Evolutionary conservation across 37 sponge, comb jelly and placozoan genomes (phyloP), one percentile per base, ranked within the genome.

Genomic region (Amphimedon queenslandica): DNA sequence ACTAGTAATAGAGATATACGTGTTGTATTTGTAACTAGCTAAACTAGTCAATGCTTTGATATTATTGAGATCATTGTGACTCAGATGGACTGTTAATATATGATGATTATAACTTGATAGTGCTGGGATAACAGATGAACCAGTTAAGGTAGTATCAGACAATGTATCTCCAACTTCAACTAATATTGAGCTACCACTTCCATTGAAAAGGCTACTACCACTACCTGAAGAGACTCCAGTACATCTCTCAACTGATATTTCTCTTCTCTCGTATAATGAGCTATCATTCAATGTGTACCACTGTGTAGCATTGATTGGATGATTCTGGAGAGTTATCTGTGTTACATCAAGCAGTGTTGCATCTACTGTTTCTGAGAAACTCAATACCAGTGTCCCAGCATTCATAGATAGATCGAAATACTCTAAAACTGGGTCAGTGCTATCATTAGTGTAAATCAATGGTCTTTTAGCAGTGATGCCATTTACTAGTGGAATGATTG

Each of bases 311-410:
- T 38, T 38, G 16, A 16, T 6, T 29, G 41, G 18, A 27, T 36
- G 37, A 58, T 83, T 83, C 42, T 55, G 69, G 4, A 94, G 68
- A n/a, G 84, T 84, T 3, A 94, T 77, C 40, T 90, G 66, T 18
- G 76, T 70, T 31, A 94, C 85, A 55, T 80, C 70, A 40, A 94
- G 84, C 32, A 88, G 87, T 0, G 82, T 63, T 0, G 83, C 95
- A 67, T 94, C 85, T 1, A 94, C 95, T 29, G 95, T 90, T 67
- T 94, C 95, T 69, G 82, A 81, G 77, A 94, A 94, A 40, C 58
- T 64, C 20, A 94, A 72, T 25, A 82, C 77, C 40, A 94, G 67
- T 20, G 70, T 79, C 23, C 95, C 95, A 57, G 70, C 67, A 72
- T 94, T 67, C 37, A 87, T 25, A 42, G 87, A 86, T 0, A 94